Conservation (phyloP, 2,888 invertebrate genomes). For the Lampropteryx suffumata region DNA sequence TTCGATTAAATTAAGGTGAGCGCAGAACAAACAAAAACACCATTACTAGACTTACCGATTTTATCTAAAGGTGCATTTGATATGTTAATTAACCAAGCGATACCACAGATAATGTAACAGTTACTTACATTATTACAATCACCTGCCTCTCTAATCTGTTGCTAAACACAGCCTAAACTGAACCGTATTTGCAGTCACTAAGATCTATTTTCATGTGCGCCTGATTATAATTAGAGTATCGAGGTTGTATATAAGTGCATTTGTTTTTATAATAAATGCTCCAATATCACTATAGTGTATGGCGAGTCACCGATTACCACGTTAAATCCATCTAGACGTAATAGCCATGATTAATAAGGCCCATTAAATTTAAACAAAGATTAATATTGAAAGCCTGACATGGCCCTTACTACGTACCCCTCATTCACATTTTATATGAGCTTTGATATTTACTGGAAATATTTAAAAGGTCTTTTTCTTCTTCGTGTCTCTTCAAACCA, state of each 20-base stretch:
- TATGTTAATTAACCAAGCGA: constrained; percentile 65
- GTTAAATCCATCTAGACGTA: constrained; percentile 73
- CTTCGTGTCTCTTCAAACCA: too few relatives aligned
- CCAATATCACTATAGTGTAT: constrained; percentile 53
- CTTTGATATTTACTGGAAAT: too few relatives aligned
- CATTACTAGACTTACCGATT: constrained; percentile 44
- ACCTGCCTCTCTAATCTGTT: constrained; percentile 58
- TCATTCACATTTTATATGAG: too few relatives aligned
- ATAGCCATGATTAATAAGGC: constrained; percentile 73
- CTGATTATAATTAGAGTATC: constrained; percentile 37
- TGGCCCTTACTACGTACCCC: constrained; percentile 30
- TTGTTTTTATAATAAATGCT: constrained; percentile 70
- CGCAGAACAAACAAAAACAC: constrained; percentile 25
- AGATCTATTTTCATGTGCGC: constrained; percentile 36
- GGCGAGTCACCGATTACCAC: constrained; percentile 69
- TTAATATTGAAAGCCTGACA: constrained; percentile 58
- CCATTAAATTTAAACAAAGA: constrained; percentile 79
- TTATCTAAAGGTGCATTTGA: constrained; percentile 48
- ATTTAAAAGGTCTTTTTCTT: too few relatives aligned
- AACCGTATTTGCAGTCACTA: constrained; percentile 36
- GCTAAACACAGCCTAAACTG: constrained; percentile 15
- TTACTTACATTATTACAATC: constrained; percentile 57
- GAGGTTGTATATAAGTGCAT: constrained; percentile 64
- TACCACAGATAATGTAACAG: constrained; percentile 15
- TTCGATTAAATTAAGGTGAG: constrained; percentile 2